Evolutionary conservation across 37 sponge, comb jelly and placozoan genomes (phyloP).

Genomic region (Cladorhizidae sp.): DNA sequence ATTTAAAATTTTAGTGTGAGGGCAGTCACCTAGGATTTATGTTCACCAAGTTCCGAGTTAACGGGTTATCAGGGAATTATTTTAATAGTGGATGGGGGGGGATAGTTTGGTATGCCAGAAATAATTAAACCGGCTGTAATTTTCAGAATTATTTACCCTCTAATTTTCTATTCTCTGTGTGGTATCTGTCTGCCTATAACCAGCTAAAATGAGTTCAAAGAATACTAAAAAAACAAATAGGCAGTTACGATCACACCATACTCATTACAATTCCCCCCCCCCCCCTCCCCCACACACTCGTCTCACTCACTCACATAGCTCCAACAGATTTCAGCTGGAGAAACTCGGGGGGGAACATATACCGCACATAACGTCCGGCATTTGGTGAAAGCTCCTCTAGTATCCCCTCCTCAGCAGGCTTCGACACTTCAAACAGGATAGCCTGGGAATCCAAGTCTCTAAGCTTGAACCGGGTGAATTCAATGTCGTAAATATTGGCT

Average conservation of each 20-base stretch:
- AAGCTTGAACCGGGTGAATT: conserved; percentile 87
- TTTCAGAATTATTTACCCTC: no score
- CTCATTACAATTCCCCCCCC: not conserved
- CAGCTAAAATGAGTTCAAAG: no score
- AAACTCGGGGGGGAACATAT: conserved; percentile 89
- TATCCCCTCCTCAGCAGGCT: conserved; percentile 48
- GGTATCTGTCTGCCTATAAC: no score
- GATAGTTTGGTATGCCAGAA: no score
- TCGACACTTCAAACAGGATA: conserved; percentile 86
- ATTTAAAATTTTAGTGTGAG: no score
- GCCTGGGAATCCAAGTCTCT: conserved; percentile 79
- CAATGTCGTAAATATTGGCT: conserved; percentile 82
- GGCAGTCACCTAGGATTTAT: no score
- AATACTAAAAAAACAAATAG: no score
- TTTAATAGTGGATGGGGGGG: not conserved
- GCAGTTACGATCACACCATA: not conserved
- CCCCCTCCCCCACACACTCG: not conserved
- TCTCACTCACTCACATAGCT: conserved; percentile 85
- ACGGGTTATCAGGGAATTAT: not conserved
- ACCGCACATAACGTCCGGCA: conserved; percentile 82
- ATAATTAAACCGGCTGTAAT: no score
- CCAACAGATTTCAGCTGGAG: conserved; percentile 84
- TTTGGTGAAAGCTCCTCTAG: conserved; percentile 21
- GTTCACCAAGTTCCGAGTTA: no score
- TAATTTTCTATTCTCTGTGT: no score